Evolutionary conservation across 2,888 invertebrate species (phyloP).

Genomic region (Rhagium mordax): DNA sequence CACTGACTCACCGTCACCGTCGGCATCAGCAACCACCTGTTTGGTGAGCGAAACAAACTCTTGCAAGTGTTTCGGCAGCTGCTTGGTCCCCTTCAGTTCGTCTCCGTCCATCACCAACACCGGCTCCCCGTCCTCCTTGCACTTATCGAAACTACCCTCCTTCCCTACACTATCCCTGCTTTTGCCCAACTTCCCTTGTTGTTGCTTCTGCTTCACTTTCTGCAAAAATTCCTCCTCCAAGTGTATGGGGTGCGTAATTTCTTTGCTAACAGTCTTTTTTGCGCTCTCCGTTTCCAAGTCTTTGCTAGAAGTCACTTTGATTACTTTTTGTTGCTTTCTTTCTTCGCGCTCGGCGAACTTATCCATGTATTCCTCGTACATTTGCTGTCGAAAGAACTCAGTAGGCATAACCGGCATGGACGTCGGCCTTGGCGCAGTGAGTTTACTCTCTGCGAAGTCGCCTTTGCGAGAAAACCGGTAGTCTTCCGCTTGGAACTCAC

Average conservation of each 20-base stretch:
- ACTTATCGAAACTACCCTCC: conserved; percentile 24
- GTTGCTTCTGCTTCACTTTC: conserved; percentile 80
- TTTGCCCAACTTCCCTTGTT: conserved; percentile 69
- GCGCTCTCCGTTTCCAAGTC: conserved; percentile 44
- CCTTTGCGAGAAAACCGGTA: conserved; percentile 70
- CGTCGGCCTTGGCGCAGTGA: conserved; percentile 44
- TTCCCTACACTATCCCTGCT: conserved; percentile 54
- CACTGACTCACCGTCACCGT: conserved; percentile 69
- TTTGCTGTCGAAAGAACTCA: conserved; percentile 83
- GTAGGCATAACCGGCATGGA: conserved; percentile 73
- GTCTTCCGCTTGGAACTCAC: conserved; percentile 70
- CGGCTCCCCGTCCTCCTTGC: conserved; percentile 58
- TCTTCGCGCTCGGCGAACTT: conserved; percentile 86
- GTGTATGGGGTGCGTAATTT: conserved; percentile 70
- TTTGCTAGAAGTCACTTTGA: conserved; percentile 79
- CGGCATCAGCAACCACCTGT: conserved; percentile 59
- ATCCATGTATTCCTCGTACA: conserved; percentile 88
- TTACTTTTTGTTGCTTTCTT: conserved; percentile 84
- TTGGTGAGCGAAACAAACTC: conserved; percentile 76
- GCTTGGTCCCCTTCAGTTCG: conserved; percentile 76
- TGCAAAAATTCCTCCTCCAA: conserved; percentile 86
- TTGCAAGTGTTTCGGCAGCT: conserved; percentile 83
- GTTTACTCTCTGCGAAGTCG: conserved; percentile 67
- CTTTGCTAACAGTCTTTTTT: conserved; percentile 44
- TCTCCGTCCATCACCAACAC: conserved; percentile 78